Evolutionary conservation across 1,140 invertebrate genomes (phyloP).

Genomic region (Cherax destructor): DNA sequence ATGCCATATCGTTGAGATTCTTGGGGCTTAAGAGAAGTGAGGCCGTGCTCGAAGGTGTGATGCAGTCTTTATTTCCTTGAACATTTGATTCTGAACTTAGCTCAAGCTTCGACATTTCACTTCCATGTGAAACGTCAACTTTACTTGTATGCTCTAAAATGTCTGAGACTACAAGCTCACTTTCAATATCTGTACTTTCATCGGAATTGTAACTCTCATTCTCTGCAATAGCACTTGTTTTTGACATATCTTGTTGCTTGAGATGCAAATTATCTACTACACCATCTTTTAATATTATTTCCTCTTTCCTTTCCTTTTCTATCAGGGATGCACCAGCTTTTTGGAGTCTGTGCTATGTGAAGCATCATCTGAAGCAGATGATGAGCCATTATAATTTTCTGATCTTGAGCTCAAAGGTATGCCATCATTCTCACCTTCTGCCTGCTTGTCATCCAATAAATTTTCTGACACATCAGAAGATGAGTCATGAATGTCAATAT

Average conservation of each 20-base stretch:
- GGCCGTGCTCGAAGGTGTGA: background rate
- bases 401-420: background rate
- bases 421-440: background rate
- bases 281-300: background rate
- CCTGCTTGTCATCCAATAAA: background rate
- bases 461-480: background rate
- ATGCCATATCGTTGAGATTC: background rate
- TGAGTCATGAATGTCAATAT: background rate
- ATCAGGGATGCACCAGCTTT: background rate
- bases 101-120: background rate
- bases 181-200: conserved; percentile 3
- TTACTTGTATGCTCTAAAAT: background rate
- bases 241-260: background rate
- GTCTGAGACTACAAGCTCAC: background rate
- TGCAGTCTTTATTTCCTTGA: background rate
- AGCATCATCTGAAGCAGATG: background rate
- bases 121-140: background rate
- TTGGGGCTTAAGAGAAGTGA: background rate
- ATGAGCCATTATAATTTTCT: background rate
- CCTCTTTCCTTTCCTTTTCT: background rate
- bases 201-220: background rate
- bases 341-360: background rate
- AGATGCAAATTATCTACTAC: background rate
- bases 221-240: background rate
- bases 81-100: background rate